phyloP scores from a whole-genome alignment of 1,140 invertebrate genomes.

The Colletes gigas region DNA sequence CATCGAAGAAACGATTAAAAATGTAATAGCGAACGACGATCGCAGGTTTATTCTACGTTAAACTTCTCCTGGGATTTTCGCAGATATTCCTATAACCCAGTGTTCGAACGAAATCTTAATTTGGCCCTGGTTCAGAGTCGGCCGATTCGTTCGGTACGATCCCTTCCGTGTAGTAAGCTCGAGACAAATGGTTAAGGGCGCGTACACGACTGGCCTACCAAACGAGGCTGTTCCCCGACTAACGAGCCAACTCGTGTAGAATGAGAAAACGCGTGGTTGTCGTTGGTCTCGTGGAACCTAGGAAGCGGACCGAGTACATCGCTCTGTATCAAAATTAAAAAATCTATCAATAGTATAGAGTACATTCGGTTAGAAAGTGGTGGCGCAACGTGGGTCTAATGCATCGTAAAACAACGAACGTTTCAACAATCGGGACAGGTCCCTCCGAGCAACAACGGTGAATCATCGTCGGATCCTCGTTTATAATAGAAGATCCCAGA shows the following conservation, averaged over 20 bases:
- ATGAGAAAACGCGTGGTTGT: neutral
- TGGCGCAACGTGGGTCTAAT: neutral
- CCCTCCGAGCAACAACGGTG: neutral
- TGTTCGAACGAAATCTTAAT: too few species aligned
- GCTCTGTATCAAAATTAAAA: constrained; percentile 47
- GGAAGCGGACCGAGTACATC: constrained; percentile 22
- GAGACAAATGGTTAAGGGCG: neutral
- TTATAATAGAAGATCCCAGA: too few species aligned
- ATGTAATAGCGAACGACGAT: too few species aligned
- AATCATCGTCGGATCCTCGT: too few species aligned
- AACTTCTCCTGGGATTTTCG: too few species aligned
- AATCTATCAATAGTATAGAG: constrained; percentile 29
- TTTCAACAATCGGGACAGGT: neutral
- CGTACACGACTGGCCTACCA: neutral
- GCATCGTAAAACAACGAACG: neutral
- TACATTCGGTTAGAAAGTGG: constrained; percentile 24
- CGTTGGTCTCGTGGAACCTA: constrained; percentile 27
- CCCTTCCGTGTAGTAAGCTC: constrained; percentile 32
- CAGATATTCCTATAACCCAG: too few species aligned
- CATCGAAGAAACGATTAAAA: too few species aligned
- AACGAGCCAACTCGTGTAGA: constrained; percentile 20
- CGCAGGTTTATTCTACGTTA: too few species aligned
- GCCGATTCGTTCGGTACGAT: neutral
- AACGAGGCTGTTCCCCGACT: neutral
- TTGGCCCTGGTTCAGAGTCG: too few species aligned